Base-by-base conservation (phyloP, 2,888 invertebrate genomes). In the Zaprionus obscuricornis region DNA sequence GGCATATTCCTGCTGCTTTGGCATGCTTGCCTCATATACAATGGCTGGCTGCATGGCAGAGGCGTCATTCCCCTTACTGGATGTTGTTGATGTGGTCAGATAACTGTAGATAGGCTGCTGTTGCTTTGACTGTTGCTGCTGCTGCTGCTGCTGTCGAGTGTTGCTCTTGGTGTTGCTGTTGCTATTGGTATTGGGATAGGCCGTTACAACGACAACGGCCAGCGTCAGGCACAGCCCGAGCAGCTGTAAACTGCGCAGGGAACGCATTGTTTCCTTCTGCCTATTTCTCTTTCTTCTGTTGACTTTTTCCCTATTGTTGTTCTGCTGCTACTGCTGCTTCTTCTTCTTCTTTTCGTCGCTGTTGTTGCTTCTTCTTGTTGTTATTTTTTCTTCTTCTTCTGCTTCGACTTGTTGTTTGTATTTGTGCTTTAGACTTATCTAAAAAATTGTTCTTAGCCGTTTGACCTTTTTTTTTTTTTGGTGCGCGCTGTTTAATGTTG, bases 21-120 rank as follows among this genome's bases (percentile, higher is more conserved):
- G 87, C 59, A 83, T 39, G 6, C 67, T 52, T 11, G 85, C 76
- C 26, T 86, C 84, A 29, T 86, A 86, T 10, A 83, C 87, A 65
- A 86, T 78, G 36, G 87, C 81, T 3, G 85, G 84, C 43, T 83
- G 85, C 62, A 87, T 50, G 36, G 57, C 50, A 11, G 52, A 31
- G 27, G 46, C 51, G 40, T 55, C 63, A 49, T 64, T 59, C 57
- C 57, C 69, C 55, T 76, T 75, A 45, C 70, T 79, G 56, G 74
- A 69, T 17, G 74, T 77, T 63, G 71, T 73, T 59, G 77, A 73
- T 74, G 74, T 83, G 72, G 82, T 79, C 66, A 74, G 66, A 66
- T 85, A 81, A 62, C 69, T 76, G 71, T 59, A 63, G 56, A 43
- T 66, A 14, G 81, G 68, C 33, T 69, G 56, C 39, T 65, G 71